Conservation (phyloP, 2,113 vertebrate species). For the Podiceps cristatus region DNA sequence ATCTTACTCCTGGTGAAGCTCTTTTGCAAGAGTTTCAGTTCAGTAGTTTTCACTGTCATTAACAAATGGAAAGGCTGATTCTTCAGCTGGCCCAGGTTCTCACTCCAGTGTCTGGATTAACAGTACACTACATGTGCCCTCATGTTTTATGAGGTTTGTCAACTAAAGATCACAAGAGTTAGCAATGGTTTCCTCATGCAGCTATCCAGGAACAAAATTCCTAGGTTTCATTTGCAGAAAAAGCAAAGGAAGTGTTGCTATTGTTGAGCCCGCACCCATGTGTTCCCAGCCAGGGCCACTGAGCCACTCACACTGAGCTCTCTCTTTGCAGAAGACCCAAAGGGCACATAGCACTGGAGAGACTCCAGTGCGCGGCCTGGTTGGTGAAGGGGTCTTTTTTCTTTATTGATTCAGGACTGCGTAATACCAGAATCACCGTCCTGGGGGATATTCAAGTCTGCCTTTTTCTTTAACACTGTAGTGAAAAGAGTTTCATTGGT, state of each 20-base stretch:
- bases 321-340: not conserved
- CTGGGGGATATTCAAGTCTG: not conserved
- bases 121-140: not conserved
- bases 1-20: not conserved
- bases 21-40: not conserved
- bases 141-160: not conserved
- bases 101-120: not conserved
- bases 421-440: not conserved
- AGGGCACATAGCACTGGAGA: not conserved
- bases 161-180: not conserved
- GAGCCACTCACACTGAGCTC: not conserved
- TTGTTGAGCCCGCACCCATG: not conserved
- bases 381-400: not conserved
- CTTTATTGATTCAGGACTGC: not conserved
- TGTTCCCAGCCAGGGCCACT: not conserved
- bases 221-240: not conserved
- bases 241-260: not conserved
- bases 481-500: not conserved
- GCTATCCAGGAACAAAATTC: not conserved
- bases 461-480: not conserved
- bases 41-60: not conserved
- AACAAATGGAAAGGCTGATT: not conserved
- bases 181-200: not conserved
- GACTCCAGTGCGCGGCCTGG: accelerated
- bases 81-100: not conserved